phyloP scores from a whole-genome alignment of 2,888 invertebrate genomes.

The Halocaridina rubra region DNA sequence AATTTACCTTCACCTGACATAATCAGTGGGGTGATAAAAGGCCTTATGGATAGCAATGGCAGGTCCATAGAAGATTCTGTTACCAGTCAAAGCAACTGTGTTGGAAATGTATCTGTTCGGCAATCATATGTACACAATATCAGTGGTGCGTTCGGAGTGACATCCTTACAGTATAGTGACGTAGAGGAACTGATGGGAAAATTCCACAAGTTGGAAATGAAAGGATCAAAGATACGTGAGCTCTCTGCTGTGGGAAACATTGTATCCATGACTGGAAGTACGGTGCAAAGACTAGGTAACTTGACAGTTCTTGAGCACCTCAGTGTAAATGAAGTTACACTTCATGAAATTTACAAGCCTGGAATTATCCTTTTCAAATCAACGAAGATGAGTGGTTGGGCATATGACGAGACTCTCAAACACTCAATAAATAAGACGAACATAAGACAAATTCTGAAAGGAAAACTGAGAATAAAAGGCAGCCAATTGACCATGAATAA shows the following conservation, averaged over 20 bases:
- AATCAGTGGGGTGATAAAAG: no score
- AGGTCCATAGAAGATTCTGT: neutral
- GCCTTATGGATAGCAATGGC: neutral
- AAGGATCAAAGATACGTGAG: neutral
- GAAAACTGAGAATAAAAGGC: neutral
- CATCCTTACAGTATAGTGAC: neutral
- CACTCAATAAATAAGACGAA: neutral
- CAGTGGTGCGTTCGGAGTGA: constrained; percentile 5
- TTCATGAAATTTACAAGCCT: neutral
- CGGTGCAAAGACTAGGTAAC: neutral
- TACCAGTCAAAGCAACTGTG: neutral
- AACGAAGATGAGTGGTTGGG: neutral
- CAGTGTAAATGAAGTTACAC: neutral
- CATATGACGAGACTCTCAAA: neutral
- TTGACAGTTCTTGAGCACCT: neutral
- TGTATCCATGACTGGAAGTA: neutral
- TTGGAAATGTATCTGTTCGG: neutral
- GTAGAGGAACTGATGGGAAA: neutral
- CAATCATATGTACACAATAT: constrained; percentile 11
- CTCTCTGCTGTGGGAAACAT: neutral
- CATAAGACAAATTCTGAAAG: neutral
- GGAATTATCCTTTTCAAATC: neutral
- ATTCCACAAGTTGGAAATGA: neutral
- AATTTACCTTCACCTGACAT: neutral
- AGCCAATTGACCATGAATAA: neutral